Conservation (phyloP, 2,888 invertebrate species). For the Aphidoletes aphidimyza region DNA sequence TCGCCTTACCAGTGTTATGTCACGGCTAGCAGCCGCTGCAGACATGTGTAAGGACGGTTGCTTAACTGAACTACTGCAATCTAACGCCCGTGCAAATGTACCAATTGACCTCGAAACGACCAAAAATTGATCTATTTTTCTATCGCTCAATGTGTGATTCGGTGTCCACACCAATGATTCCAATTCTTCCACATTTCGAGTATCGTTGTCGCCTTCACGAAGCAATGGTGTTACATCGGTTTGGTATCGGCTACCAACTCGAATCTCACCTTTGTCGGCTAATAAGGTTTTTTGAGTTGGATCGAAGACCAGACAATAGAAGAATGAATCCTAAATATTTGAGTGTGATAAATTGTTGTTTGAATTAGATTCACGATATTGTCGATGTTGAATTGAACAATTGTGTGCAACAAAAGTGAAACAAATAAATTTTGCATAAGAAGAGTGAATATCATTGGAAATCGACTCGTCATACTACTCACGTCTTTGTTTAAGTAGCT, state of each 20-base stretch:
- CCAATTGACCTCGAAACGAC: conserved; percentile 95
- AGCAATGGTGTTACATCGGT: conserved; percentile 88
- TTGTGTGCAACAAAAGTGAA: conserved; percentile 23
- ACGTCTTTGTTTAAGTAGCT: conserved; percentile 97
- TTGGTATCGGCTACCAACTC: conserved; percentile 94
- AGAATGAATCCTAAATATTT: conserved; percentile 91
- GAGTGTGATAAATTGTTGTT: conserved; percentile 62
- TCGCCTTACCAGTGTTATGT: conserved; percentile 86
- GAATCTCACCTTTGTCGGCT: conserved; percentile 97
- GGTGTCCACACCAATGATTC: conserved; percentile 97
- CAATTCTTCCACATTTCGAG: conserved; percentile 78
- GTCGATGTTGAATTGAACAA: not conserved
- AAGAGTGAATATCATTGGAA: conserved; percentile 56
- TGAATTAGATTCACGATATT: conserved; percentile 27
- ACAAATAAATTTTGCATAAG: not conserved
- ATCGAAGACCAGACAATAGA: conserved; percentile 99
- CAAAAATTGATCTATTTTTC: conserved; percentile 98
- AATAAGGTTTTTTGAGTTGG: conserved; percentile 98
- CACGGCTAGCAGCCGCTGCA: conserved; percentile 97
- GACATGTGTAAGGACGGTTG: conserved; percentile 99
- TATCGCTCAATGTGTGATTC: conserved; percentile 87
- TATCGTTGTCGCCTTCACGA: conserved; percentile 75
- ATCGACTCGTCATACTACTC: conserved; percentile 67
- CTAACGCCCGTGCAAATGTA: conserved; percentile 97
- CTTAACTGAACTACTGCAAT: conserved; percentile 97